phyloP scores from a whole-genome alignment of 2,113 vertebrate genomes.

The Chamaetylas fuelleborni region DNA sequence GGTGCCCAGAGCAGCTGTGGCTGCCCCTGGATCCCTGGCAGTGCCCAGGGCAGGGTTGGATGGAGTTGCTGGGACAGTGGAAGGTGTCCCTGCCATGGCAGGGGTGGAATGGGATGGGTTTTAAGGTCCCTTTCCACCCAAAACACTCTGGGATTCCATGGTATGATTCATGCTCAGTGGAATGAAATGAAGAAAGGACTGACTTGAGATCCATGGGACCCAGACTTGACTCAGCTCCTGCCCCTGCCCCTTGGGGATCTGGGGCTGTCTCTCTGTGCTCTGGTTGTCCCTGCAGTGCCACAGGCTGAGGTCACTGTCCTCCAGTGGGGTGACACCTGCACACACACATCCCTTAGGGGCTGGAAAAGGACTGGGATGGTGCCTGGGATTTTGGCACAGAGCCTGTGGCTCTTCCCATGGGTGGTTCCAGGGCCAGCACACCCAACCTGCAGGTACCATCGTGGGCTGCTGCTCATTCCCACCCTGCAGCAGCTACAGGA shows the following conservation, averaged over 20 bases:
- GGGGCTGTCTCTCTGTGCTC: not conserved
- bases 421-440: not conserved
- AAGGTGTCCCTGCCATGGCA: not conserved
- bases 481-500: not conserved
- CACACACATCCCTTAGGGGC: not conserved
- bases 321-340: not conserved
- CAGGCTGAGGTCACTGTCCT: not conserved
- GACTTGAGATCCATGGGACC: not conserved
- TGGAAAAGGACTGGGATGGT: not conserved
- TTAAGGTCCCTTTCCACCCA: not conserved
- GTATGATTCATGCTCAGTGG: not conserved
- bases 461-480: not conserved
- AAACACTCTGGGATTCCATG: not conserved
- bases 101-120: fast-evolving
- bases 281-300: not conserved
- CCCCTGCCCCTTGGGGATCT: not conserved
- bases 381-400: not conserved
- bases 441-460: not conserved
- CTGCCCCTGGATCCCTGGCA: not conserved
- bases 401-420: not conserved
- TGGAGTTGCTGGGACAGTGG: fast-evolving
- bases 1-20: not conserved
- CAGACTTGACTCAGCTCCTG: not conserved
- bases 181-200: not conserved
- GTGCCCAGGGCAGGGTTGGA: not conserved